Base-by-base conservation (phyloP, 2,888 invertebrate species). In the Artemia sinica region DNA sequence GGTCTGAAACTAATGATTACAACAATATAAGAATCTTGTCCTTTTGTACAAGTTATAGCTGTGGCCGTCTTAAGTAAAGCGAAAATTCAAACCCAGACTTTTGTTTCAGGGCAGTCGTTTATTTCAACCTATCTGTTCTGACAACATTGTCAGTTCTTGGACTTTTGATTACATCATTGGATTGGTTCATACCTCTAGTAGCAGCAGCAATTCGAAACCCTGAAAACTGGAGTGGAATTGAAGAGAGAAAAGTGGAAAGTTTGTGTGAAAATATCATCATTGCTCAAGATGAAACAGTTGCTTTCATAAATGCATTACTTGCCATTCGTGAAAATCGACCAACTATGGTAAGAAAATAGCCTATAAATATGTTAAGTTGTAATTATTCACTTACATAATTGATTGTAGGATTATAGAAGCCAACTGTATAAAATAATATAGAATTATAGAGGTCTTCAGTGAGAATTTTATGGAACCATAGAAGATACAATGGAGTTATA, bases 201-300 rank as follows among this genome's bases (percentile, higher is more conserved):
- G 28, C 63, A 18, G 63, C 63, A n/a, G 63, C 63, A 18, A n/a
- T 58, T n/a, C n/a, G 63, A 28, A 58, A 58, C 12, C 63, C 63
- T n/a, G 63, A 58, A 28, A 58, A 58, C 63, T 58, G 63, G 63
- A 58, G 14, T 8, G 63, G 63, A 58, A n/a, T 58, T 10, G 63
- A 58, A 58, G 63, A 58, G 28, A n/a, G 63, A 58, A 58, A 58
- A 28, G 14, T 58, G 28, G 63, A 58, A 28, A 28, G 14, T 10
- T 58, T 58, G 63, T 58, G 63, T 58, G 63, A 58, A 58, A n/a
- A 28, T 8, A 58, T 58, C 28, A 28, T 58, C 11, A 58, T 58
- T 9, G 28, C 63, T 9, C 63, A 28, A 8, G 63, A 58, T 10
- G 63, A 58, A 10, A 8, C 28, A 18, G 28, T 28, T 58, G 28